Evolutionary conservation across 2,888 invertebrate species (phyloP).

Genomic region (Oscheius onirici): DNA sequence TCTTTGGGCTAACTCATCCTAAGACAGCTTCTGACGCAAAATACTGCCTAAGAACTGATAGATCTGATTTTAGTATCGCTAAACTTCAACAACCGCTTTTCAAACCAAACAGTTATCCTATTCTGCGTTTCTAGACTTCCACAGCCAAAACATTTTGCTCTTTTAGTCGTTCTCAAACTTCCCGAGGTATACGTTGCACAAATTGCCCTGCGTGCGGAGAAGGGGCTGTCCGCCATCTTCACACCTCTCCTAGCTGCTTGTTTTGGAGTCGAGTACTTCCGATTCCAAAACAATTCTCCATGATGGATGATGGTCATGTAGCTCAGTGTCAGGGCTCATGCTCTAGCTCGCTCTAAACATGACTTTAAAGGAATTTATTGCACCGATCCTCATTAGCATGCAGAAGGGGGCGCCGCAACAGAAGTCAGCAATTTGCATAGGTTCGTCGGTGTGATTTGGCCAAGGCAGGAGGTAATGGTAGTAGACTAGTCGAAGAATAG

Average conservation of each 20-base stretch:
- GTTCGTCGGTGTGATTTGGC: conserved; percentile 14
- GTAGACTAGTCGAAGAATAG: neutral
- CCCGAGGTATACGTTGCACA: conserved; percentile 29
- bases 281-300: conserved; percentile 10
- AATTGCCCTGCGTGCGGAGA: conserved; percentile 17
- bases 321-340: conserved; percentile 8
- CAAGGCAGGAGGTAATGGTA: conserved; percentile 2
- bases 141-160: too few relatives aligned
- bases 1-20: too few relatives aligned
- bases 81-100: too few relatives aligned
- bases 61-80: too few relatives aligned
- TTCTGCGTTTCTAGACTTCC: too few relatives aligned
- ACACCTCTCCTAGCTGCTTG: neutral
- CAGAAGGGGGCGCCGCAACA: conserved; percentile 20
- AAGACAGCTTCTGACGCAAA: too few relatives aligned
- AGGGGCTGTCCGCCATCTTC: neutral
- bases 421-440: conserved; percentile 31
- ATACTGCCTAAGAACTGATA: too few relatives aligned
- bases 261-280: conserved; percentile 12
- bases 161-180: neutral
- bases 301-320: conserved; percentile 29
- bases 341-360: neutral
- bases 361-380: conserved; percentile 26
- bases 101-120: too few relatives aligned
- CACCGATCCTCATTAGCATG: conserved; percentile 20